phyloP scores from a whole-genome alignment of 2,797 vertebrate species.

The Remorina albescens region DNA sequence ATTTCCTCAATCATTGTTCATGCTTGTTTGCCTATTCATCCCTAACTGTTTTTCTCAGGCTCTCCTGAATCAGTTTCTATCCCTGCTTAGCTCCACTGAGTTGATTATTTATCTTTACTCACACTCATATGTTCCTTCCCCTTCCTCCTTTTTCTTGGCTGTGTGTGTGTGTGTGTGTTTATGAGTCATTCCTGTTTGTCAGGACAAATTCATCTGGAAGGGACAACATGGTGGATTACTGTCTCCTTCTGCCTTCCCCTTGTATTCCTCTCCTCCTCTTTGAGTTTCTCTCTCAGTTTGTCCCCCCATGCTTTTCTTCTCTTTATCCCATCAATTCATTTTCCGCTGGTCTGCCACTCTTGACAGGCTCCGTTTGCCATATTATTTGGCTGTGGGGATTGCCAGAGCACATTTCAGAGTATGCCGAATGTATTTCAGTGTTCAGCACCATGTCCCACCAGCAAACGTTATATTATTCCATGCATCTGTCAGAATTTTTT shows the following conservation, averaged over 20 bases:
- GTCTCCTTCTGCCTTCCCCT: conserved; percentile 36
- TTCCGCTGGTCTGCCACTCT: conserved; percentile 53
- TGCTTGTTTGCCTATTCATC: conserved; percentile 32
- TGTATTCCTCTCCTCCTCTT: conserved; percentile 9
- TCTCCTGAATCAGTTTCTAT: conserved; percentile 30
- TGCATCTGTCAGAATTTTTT: conserved; percentile 39
- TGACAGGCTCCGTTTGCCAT: conserved; percentile 57
- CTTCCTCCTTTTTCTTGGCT: conserved; percentile 4
- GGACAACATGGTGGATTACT: conserved; percentile 37
- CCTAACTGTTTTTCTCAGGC: conserved; percentile 32
- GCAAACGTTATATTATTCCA: conserved; percentile 33
- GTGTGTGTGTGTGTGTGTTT: conserved; percentile 29
- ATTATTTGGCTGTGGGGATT: conserved; percentile 50
- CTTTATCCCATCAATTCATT: conserved; percentile 54
- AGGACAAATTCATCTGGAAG: conserved; percentile 61
- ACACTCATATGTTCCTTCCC: conserved; percentile 42
- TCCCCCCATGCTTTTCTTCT: conserved; percentile 29
- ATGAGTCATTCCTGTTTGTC: conserved; percentile 50
- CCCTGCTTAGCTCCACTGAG: conserved; percentile 40
- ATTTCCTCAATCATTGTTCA: conserved; percentile 42
- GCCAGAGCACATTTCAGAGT: conserved; percentile 46
- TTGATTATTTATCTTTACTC: conserved; percentile 55
- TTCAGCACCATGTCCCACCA: conserved; percentile 42
- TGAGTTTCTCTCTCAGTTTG: conserved; percentile 7
- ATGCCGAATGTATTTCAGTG: conserved; percentile 36